These are phyloP conservation scores for Coluber constrictor DNA, from an alignment of 2,797 vertebrate genomes.

Conservation along the genomic window DNA sequence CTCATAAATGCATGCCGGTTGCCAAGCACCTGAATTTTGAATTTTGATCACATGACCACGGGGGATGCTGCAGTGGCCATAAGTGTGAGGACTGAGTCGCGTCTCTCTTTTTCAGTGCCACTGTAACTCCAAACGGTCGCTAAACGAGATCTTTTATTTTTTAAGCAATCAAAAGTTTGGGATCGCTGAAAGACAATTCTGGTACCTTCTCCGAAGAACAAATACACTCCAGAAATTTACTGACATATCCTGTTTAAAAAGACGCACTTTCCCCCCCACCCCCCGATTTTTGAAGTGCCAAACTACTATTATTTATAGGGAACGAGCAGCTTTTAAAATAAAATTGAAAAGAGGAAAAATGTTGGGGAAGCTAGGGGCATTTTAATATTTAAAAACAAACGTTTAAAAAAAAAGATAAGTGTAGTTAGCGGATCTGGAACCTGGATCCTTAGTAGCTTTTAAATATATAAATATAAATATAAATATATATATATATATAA, in stretches of 20 bases:
- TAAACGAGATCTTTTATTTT: neutral
- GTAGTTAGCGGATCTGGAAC: constrained; percentile 18
- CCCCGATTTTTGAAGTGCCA: constrained; percentile 33
- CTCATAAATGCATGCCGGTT: neutral
- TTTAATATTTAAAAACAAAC: constrained; percentile 40
- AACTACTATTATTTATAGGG: constrained; percentile 40
- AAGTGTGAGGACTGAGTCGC: neutral
- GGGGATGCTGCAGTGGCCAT: neutral
- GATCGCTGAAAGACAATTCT: neutral
- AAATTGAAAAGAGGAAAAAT: constrained; percentile 2
- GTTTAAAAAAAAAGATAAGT: constrained; percentile 8
- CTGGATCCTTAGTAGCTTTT: constrained; percentile 27
- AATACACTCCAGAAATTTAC: neutral
- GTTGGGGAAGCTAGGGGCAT: neutral
- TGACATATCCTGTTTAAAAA: constrained; percentile 32
- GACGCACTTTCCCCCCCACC: neutral
- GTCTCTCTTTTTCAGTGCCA: neutral
- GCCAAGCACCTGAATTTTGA: neutral
- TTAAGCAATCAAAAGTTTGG: neutral
- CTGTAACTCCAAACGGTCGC: neutral
- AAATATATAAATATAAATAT: constrained; percentile 12
- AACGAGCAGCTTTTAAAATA: constrained; percentile 36
- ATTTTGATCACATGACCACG: neutral
- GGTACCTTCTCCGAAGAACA: neutral
- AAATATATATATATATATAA: constrained; percentile 11